Conservation (phyloP, 2,888 invertebrate species). For the Clitarchus hookeri region DNA sequence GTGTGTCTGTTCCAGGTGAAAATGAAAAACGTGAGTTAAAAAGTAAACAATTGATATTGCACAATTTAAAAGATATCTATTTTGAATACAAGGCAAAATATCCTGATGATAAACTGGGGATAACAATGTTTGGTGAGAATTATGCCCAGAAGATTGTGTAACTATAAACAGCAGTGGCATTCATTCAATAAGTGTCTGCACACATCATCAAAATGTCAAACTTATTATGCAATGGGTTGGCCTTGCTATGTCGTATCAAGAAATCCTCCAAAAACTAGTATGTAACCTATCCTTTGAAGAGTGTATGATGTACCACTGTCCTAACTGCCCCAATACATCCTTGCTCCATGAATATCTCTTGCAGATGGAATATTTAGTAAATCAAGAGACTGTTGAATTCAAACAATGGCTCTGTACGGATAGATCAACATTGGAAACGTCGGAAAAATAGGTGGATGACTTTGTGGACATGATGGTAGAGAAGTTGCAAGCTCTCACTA, state of each 20-base stretch:
- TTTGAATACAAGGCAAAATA: neutral
- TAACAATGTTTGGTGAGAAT: neutral
- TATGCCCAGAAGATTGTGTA: neutral
- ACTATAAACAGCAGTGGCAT: neutral
- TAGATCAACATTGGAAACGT: neutral
- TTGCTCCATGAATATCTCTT: no score
- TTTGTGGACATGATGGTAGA: neutral
- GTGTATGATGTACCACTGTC: neutral
- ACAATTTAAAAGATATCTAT: neutral
- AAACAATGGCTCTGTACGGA: neutral
- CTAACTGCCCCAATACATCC: no score
- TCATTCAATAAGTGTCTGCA: neutral
- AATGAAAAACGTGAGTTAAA: neutral
- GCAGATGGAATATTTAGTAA: no score
- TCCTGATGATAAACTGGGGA: neutral
- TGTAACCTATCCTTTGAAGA: neutral
- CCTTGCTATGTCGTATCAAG: neutral
- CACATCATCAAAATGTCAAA: neutral
- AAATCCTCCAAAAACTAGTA: neutral
- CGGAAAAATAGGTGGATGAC: neutral
- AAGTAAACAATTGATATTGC: neutral
- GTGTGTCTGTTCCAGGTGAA: neutral
- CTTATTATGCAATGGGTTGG: neutral
- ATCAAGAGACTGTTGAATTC: neutral
- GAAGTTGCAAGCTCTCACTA: neutral